Conservation (phyloP, 2,113 vertebrate genomes). For the Cygnus atratus region DNA sequence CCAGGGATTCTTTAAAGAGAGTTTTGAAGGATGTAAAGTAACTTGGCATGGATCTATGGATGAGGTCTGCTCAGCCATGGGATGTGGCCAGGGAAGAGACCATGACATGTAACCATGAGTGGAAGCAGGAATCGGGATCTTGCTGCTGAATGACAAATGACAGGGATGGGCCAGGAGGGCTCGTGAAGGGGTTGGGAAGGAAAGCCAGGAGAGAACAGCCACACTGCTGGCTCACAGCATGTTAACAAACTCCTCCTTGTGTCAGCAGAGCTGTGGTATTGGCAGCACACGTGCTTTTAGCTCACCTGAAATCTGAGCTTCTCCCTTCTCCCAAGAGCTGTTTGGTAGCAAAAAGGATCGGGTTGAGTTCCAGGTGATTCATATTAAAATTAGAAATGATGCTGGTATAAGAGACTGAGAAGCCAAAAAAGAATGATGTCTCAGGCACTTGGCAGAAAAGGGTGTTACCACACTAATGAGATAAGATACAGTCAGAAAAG, state of each 20-base stretch:
- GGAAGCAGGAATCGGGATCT: background rate
- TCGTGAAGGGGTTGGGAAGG: background rate
- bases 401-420: background rate
- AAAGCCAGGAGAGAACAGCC: background rate
- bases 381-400: background rate
- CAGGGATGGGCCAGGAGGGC: background rate
- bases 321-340: background rate
- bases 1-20: background rate
- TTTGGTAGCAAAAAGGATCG: background rate
- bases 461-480: too few relatives aligned
- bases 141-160: background rate
- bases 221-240: background rate
- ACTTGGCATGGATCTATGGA: background rate
- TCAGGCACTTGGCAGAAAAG: too few relatives aligned
- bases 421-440: too few relatives aligned
- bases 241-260: background rate
- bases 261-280: background rate
- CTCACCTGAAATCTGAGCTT: background rate
- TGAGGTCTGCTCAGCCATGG: background rate
- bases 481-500: too few relatives aligned
- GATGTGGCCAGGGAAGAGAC: background rate
- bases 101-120: background rate
- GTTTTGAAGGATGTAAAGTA: background rate
- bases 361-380: background rate
- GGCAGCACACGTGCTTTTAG: background rate